Base-by-base conservation (phyloP, 2,888 invertebrate genomes). In the Enoplolaimus lenunculus region DNA sequence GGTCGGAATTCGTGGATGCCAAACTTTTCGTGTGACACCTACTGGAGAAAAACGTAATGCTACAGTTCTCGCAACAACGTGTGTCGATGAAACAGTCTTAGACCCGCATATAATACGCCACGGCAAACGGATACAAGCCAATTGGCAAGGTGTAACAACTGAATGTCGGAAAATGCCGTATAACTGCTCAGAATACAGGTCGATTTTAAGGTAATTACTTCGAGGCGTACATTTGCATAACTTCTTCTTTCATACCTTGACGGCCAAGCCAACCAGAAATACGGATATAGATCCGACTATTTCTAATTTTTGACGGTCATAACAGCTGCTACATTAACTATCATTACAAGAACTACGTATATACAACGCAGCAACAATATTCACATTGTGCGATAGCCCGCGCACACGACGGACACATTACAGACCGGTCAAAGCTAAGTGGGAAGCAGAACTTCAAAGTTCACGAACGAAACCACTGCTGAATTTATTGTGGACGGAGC, bases 291-390 rank as follows among this genome's bases (percentile, higher is more conserved):
- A n/a, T n/a, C n/a, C n/a, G n/a, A n/a, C n/a, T n/a, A n/a, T n/a
- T n/a, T n/a, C n/a, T n/a, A 7, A 29, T 62, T 62, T 62, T 62
- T 26, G 64, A 62, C 30, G 64, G 64, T 3, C 64, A 62, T n/a
- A 29, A 13, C 28, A 28, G 13, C 3, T 26, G n/a, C 64, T n/a
- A n/a, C n/a, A n/a, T n/a, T n/a, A n/a, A n/a, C n/a, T n/a, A 62
- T 62, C n/a, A n/a, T 13, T 29, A 28, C 30, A 7, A 62, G 30
- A 7, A 7, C n/a, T 3, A 7, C n/a, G 28, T 7, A 62, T 3
- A 26, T 29, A n/a, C 13, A 7, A 29, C 7, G 30, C 7, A 26
- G 7, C 7, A 62, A 26, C n/a, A n/a, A 26, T 7, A 29, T 62
- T 26, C 30, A 62, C n/a, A 26, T 62, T 26, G 64, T 62, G 3